Evolutionary conservation across 2,113 vertebrate species (phyloP).

Genomic region (Dromas ardeola): DNA sequence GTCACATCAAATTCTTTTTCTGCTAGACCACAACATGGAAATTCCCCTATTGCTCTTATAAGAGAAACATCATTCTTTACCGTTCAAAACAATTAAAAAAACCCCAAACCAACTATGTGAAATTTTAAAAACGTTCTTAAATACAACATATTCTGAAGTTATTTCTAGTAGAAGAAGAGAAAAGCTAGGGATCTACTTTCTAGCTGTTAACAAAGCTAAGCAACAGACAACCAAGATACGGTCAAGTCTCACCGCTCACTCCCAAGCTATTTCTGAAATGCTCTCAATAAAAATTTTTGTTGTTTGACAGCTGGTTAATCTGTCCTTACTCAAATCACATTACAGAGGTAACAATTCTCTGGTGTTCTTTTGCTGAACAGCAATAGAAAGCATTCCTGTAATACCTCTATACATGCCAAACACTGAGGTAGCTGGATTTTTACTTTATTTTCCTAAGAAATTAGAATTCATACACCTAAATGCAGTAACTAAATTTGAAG

Average conservation of each 20-base stretch:
- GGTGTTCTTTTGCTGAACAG: neutral
- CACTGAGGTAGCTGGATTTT: neutral
- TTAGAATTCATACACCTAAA: neutral
- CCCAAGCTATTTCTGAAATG: neutral
- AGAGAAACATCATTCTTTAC: neutral
- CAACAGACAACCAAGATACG: accelerated
- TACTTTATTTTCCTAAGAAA: neutral
- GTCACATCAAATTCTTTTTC: neutral
- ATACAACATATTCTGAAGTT: neutral
- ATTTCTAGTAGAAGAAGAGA: neutral
- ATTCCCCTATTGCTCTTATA: neutral
- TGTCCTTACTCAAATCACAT: neutral
- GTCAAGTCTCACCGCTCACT: neutral
- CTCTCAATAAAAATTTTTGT: neutral
- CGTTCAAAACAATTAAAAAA: neutral
- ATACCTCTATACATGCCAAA: neutral
- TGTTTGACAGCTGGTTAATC: neutral
- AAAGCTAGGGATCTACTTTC: neutral
- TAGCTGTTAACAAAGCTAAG: neutral
- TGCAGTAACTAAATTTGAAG: neutral
- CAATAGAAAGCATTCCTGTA: neutral
- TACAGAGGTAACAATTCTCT: neutral
- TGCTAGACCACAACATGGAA: neutral
- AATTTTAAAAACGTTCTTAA: neutral
- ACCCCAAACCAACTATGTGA: neutral